Evolutionary conservation across 2,888 invertebrate genomes (phyloP).

Genomic region (Thecophora atra): DNA sequence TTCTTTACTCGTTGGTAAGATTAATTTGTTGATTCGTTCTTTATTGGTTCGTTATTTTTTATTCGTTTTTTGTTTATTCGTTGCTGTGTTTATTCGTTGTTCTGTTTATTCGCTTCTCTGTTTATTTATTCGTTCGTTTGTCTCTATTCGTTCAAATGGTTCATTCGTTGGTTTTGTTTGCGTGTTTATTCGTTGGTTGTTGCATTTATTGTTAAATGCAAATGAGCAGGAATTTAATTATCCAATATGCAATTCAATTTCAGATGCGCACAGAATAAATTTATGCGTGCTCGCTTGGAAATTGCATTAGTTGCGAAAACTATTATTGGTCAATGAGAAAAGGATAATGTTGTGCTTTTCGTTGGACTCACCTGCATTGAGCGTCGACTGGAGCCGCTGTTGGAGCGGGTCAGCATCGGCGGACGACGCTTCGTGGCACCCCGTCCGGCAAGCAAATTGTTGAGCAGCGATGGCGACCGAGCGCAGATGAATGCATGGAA

Average conservation of each 20-base stretch:
- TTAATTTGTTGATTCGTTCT: too few species aligned
- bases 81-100: too few species aligned
- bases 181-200: too few species aligned
- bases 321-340: neutral
- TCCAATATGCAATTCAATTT: neutral
- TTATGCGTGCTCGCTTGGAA: neutral
- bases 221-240: neutral
- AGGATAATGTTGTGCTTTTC: too few species aligned
- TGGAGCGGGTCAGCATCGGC: conserved; percentile 88
- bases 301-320: neutral
- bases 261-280: neutral
- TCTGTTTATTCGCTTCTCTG: too few species aligned
- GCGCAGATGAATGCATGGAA: conserved; percentile 98
- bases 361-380: conserved; percentile 77
- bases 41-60: too few species aligned
- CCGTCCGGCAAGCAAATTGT: conserved; percentile 89
- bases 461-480: conserved; percentile 90
- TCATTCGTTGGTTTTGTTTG: too few species aligned
- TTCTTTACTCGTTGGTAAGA: too few species aligned
- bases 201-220: neutral
- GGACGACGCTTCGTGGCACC: conserved; percentile 91
- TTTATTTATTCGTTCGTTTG: too few species aligned
- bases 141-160: too few species aligned
- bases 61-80: too few species aligned
- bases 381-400: conserved; percentile 86